Evolutionary conservation across 2,888 invertebrate species (phyloP), one percentile per base, ranked within the genome.

Genomic region (Drymonia ruficornis): DNA sequence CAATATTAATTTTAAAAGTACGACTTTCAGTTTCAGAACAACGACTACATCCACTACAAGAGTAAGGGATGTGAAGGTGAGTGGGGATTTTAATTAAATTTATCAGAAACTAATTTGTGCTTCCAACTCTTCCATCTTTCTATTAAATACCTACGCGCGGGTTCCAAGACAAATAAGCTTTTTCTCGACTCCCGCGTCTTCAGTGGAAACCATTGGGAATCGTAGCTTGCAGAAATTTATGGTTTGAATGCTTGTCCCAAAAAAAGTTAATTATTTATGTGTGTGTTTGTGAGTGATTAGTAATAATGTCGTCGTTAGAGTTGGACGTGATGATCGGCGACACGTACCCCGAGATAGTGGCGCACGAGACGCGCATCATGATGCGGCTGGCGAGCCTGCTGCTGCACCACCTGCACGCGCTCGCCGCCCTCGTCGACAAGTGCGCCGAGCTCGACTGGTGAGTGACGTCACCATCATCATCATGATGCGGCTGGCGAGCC

Each of bases 281-380:
- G n/a, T 23, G 23, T 23, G 2, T 23, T 23, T 4, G 3, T 23
- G 2, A 4, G 23, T 23, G 2, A 23, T 2, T 23, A 23, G 23
- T 23, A 2, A 2, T 36, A 8, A 3, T 36, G 2, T 13, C 3
- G 9, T 13, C 4, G 31, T 11, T 42, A 95, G 97, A 97, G 79
- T 78, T 98, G 70, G 98, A 98, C 82, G 86, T 93, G 57, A 90
- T 95, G 65, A 91, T 97, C 57, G 98, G 98, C 38, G 96, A 98
- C 84, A 95, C 96, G 38, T 94, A 96, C 73, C 94, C 95, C 12
- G 96, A 96, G 77, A 97, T 98, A 72, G 94, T 95, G 70, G 96
- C 96, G 56, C 95, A 96, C 67, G 97, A 98, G 87, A 96, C 96
- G 4, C 91, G 95, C 53, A 96, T 98, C 72, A 95, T 97, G 94